Evolutionary conservation across 1,140 invertebrate genomes (phyloP), one percentile per base, ranked within the genome.

Genomic region (Pseudomyrmex concolor): DNA sequence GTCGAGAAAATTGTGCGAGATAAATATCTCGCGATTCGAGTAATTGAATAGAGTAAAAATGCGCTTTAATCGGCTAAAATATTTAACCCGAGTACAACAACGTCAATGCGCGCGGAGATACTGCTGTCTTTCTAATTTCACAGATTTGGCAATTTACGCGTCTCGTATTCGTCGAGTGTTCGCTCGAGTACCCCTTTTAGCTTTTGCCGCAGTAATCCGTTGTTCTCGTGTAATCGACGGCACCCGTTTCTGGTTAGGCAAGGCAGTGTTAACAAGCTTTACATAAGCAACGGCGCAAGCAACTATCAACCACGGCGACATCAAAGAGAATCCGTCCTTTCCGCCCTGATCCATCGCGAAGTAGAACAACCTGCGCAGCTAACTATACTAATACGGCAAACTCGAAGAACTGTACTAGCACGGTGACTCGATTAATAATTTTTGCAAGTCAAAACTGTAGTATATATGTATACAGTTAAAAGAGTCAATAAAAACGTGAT

Each of bases 231-330:
- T 70, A 80, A 80, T 80, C 54, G 66, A 71, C 66, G 22, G 43
- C 59, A 80, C 43, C 54, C 54, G 55, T 15, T 80, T 60, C 76
- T 60, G 66, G 76, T 70, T 80, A 80, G 76, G 54, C 45, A 71
- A 80, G 76, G 64, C 72, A 84, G 81, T 86, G 86, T 88, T 88
- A 89, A 89, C 87, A 86, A 84, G 86, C 87, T 89, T 85, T 89
- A 89, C 81, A 81, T 89, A 88, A 88, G 76, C 86, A 87, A 77
- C 60, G 86, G 66, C 45, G 74, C 67, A 72, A 72, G 76, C 76
- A 80, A 80, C 66, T 80, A 80, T 54, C 76, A 71, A 71, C 66
- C 76, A 60, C 60, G 74, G n/a, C 55, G 45, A 88, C 85, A 88
- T 88, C 86, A 88, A 88, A 88, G 86, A 66, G 85, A 66, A 77